Conservation (phyloP, 2,888 invertebrate species). For the Pyrrhosoma nymphula region DNA sequence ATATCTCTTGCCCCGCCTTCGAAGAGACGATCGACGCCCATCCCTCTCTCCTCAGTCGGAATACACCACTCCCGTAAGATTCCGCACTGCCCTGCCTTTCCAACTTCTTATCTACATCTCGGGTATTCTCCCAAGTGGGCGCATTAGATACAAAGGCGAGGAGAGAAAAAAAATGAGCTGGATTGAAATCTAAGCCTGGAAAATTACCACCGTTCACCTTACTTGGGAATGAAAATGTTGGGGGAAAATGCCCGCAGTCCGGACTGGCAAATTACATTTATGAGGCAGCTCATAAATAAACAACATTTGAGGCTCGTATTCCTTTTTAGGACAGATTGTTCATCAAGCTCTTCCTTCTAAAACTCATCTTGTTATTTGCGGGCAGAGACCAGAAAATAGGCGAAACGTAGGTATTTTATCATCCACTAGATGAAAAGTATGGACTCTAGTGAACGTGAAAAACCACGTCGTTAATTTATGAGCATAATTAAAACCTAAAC, state of each 20-base stretch:
- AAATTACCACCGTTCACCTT: background rate
- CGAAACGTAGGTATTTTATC: too few species aligned
- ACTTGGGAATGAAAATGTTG: background rate
- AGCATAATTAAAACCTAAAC: too few species aligned
- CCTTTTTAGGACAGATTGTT: background rate
- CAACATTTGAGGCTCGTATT: background rate
- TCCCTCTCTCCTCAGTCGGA: background rate
- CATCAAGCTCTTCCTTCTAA: too few species aligned
- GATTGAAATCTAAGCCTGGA: background rate
- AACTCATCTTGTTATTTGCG: too few species aligned
- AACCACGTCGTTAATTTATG: too few species aligned
- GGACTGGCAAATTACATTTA: background rate
- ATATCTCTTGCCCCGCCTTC: slow-evolving; percentile 14
- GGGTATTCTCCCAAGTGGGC: background rate
- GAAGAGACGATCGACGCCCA: background rate
- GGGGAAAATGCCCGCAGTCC: background rate
- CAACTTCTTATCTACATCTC: slow-evolving; percentile 13
- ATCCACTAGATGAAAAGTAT: too few species aligned
- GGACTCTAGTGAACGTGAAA: too few species aligned
- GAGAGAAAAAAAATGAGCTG: background rate
- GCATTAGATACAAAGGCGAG: background rate
- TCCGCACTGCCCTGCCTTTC: background rate
- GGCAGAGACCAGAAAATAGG: too few species aligned
- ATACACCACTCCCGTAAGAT: background rate
- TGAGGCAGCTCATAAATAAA: background rate